These are phyloP conservation scores for Mesoclemmys tuberculata DNA, from an alignment of 2,113 vertebrate species.

Conservation along the genomic window DNA sequence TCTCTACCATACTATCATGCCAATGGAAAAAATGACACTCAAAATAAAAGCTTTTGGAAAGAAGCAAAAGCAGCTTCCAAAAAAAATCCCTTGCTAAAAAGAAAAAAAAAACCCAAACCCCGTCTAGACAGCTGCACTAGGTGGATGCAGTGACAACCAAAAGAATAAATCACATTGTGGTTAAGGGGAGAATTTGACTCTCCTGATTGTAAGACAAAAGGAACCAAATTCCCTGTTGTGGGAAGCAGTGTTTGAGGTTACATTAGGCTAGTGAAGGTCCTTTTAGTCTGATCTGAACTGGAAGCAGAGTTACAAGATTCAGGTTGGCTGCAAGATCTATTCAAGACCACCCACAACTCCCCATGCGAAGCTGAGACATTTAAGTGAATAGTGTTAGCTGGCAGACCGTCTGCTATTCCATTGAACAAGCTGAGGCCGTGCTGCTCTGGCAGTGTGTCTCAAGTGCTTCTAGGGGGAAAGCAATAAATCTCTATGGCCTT, in stretches of 20 bases:
- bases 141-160: conserved; percentile 65
- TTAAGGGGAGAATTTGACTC: conserved; percentile 68
- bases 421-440: not conserved
- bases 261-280: conserved; percentile 33
- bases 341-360: conserved; percentile 55
- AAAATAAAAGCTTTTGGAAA: conserved; percentile 68
- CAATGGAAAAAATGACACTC: conserved; percentile 74
- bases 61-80: conserved; percentile 55
- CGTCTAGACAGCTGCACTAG: conserved; percentile 72
- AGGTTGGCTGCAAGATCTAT: conserved; percentile 42
- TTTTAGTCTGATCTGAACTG: conserved; percentile 63
- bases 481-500: fast-evolving
- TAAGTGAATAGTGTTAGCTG: conserved; percentile 15
- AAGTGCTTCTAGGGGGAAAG: fast-evolving
- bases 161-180: conserved; percentile 71
- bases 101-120: not conserved
- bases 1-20: conserved; percentile 44
- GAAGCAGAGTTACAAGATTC: conserved; percentile 55
- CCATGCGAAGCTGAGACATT: not conserved
- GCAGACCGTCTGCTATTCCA: not conserved
- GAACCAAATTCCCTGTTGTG: conserved; percentile 65
- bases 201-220: conserved; percentile 69
- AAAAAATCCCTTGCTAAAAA: conserved; percentile 32
- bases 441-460: fast-evolving
- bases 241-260: conserved; percentile 56